phyloP scores from a whole-genome alignment of 2,888 invertebrate species.

The Oxytorus armatus region DNA sequence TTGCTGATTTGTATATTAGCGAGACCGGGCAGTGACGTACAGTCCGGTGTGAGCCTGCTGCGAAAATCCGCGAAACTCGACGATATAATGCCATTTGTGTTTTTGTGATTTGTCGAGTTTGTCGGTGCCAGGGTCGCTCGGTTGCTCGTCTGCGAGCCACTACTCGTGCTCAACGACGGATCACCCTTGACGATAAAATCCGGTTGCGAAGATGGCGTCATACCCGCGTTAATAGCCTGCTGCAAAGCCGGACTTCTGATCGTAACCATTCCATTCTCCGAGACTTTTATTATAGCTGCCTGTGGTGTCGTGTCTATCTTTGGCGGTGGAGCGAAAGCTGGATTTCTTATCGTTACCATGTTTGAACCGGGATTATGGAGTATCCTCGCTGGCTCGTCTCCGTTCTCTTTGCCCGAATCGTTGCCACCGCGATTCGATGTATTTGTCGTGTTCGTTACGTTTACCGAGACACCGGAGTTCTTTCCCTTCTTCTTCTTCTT shows the following conservation, averaged over 20 bases:
- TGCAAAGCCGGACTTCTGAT: slow-evolving; percentile 91
- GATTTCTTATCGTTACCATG: slow-evolving; percentile 92
- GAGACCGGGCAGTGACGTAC: slow-evolving; percentile 78
- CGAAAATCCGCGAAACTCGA: slow-evolving; percentile 80
- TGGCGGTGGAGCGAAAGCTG: slow-evolving; percentile 89
- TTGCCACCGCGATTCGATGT: slow-evolving; percentile 62
- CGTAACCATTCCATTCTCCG: slow-evolving; percentile 93
- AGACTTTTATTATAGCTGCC: slow-evolving; percentile 88
- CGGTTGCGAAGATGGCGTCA: slow-evolving; percentile 82
- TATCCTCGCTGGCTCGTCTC: slow-evolving; percentile 83
- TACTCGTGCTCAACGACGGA: slow-evolving; percentile 44
- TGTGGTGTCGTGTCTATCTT: slow-evolving; percentile 85
- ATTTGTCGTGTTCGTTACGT: slow-evolving; percentile 36
- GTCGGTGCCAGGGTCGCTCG: slow-evolving; percentile 58
- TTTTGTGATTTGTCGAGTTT: slow-evolving; percentile 70
- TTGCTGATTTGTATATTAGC: slow-evolving; percentile 83
- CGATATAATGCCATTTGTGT: slow-evolving; percentile 77
- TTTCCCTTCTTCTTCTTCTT: slow-evolving; percentile 83
- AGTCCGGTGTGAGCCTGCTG: slow-evolving; percentile 77
- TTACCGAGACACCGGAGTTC: slow-evolving; percentile 50
- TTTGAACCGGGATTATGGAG: slow-evolving; percentile 85
- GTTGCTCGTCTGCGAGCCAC: slow-evolving; percentile 65
- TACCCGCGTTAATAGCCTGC: slow-evolving; percentile 82
- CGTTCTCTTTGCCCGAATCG: slow-evolving; percentile 70
- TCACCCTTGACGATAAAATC: slow-evolving; percentile 83